Conservation (phyloP, 2,797 vertebrate species). For the Neopelma chrysocephalum region DNA sequence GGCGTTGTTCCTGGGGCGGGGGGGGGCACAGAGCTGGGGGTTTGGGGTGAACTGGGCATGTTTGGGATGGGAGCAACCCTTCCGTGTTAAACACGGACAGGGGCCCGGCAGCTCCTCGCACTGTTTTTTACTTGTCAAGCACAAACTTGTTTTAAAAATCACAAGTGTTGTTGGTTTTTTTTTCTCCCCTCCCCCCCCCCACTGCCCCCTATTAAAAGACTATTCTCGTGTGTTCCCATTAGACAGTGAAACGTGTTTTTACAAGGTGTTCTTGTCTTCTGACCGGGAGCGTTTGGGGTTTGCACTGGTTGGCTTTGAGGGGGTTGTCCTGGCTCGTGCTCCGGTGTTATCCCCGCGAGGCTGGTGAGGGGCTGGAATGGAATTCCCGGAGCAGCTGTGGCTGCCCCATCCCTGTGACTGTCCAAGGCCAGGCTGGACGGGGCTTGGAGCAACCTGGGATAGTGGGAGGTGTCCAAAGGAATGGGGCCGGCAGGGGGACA, state of each 20-base stretch:
- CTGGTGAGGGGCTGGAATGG: not conserved
- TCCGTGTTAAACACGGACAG: not conserved
- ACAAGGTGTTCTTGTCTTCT: not conserved
- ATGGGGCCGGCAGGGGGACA: not conserved
- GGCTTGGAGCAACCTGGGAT: not conserved
- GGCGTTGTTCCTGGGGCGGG: not conserved
- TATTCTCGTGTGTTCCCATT: not conserved
- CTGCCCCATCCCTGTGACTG: not conserved
- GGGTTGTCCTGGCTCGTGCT: not conserved
- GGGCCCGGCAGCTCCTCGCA: not conserved
- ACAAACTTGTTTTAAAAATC: not conserved
- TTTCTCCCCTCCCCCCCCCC: no score
- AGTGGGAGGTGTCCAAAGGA: not conserved
- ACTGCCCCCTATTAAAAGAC: not conserved
- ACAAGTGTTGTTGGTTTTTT: not conserved
- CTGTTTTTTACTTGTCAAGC: not conserved
- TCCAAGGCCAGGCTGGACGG: rapidly evolving
- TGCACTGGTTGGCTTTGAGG: not conserved
- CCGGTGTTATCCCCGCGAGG: not conserved
- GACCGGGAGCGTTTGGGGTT: not conserved
- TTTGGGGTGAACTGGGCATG: not conserved
- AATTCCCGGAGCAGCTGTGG: not conserved
- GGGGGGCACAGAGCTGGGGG: not conserved
- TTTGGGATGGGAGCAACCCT: not conserved
- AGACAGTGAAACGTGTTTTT: not conserved